Evolutionary conservation across 2,888 invertebrate genomes (phyloP), one percentile per base, ranked within the genome.

Genomic region (Drosophila lutescens): DNA sequence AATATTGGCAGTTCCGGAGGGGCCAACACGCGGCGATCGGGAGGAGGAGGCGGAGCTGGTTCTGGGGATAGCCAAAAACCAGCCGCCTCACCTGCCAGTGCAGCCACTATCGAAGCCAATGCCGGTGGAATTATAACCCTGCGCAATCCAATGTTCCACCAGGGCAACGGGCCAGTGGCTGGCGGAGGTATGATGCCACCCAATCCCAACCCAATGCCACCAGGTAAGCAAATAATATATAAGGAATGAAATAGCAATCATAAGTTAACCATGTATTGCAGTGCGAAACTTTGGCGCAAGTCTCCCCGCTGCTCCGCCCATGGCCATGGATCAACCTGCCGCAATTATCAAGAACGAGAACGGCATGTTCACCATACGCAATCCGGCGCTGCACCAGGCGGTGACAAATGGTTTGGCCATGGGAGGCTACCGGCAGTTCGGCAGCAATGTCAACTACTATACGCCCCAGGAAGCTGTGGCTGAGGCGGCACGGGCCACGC

Each of bases 341-440:
- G 94, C 95, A 4, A 95, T 95, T 73, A 95, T 95, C 79, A 95
- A 94, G 79, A 94, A 94, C 76, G 95, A 95, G 71, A 95, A 95
- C 84, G 96, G 96, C 10, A 97, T 97, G 96, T 97, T 96, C 68
- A 97, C 97, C 0, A 97, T 97, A 54, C 93, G 97, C 12, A 96
- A 96, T 91, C 96, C 96, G 0, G 92, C 92, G 10, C 62, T 92
- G 54, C 92, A 92, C 72, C 91, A 92, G 56, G 91, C 91, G 8
- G 92, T 91, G 0, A 92, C 92, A 9, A 91, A 91, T 71, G 91
- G 91, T 2, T 72, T 91, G 54, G 85, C 90, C 9, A 85, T 90
- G 63, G 87, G 89, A 38, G 90, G 89, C 13, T 92, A 91, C 74
- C 89, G 90, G 10, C 91, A 91, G 67, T 91, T 91, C 70, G 87